These are phyloP conservation scores for Rhyacichthys aspro DNA, from an alignment of 2,797 vertebrate genomes.

Conservation along the genomic window DNA sequence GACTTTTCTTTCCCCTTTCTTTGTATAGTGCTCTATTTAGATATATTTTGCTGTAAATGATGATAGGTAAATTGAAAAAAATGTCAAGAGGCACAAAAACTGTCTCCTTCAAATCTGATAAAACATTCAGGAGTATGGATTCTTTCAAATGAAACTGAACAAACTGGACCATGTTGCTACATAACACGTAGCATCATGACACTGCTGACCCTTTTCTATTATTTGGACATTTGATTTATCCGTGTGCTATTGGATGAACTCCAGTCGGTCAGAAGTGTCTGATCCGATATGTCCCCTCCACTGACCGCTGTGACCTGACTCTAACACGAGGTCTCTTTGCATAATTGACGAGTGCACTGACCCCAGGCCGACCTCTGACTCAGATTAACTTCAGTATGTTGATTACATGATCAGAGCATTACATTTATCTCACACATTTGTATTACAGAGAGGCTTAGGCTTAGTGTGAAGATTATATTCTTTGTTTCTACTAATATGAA, in stretches of 20 bases:
- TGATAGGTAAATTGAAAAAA: too few species aligned
- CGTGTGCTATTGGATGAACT: neutral
- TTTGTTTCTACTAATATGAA: too few species aligned
- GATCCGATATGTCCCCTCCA: neutral
- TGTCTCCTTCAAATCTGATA: too few species aligned
- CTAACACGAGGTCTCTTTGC: slow-evolving; percentile 13
- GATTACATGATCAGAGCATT: neutral
- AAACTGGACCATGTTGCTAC: too few species aligned
- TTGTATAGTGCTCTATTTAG: too few species aligned
- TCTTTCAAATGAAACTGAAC: too few species aligned
- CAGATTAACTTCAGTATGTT: slow-evolving; percentile 1
- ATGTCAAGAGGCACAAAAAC: too few species aligned
- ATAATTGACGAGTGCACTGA: slow-evolving; percentile 26
- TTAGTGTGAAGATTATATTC: neutral
- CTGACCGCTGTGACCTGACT: slow-evolving; percentile 29
- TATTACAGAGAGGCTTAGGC: neutral
- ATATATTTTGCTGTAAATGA: too few species aligned
- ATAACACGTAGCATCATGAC: neutral
- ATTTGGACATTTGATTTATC: neutral
- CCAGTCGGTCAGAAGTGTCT: neutral
- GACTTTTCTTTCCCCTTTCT: too few species aligned
- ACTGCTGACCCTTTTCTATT: neutral
- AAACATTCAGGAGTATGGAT: too few species aligned
- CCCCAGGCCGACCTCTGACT: slow-evolving; percentile 26
- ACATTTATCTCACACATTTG: slow-evolving; percentile 11